Conservation (phyloP, 2,888 invertebrate species). For the Chaitophorus viminalis region DNA sequence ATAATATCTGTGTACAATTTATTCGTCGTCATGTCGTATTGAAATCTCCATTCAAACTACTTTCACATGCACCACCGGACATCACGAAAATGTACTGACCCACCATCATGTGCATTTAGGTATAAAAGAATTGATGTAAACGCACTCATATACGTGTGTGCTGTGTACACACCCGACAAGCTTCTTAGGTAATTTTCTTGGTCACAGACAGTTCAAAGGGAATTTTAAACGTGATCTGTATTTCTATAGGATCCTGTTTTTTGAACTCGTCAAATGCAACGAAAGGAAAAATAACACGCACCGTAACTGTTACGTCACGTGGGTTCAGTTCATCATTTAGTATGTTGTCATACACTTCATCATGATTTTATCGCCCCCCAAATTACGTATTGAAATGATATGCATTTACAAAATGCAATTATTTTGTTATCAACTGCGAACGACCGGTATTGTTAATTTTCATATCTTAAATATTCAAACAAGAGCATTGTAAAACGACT, state of each 20-base stretch:
- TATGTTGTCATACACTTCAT: neutral
- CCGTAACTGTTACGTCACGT: too few species aligned
- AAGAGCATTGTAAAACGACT: neutral
- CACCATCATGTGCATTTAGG: neutral
- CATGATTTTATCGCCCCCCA: neutral
- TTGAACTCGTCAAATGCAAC: neutral
- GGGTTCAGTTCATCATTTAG: too few species aligned
- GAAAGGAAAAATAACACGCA: neutral
- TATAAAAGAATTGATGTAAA: neutral
- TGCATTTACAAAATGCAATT: neutral
- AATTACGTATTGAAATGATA: neutral
- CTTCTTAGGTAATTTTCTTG: conserved; percentile 1
- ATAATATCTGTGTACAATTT: neutral
- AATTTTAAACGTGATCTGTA: conserved; percentile 29
- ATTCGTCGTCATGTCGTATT: neutral
- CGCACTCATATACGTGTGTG: neutral
- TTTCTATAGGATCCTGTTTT: conserved; percentile 1
- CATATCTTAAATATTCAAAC: neutral
- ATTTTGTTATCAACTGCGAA: neutral
- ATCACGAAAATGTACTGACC: neutral
- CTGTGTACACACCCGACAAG: too few species aligned
- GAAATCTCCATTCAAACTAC: neutral
- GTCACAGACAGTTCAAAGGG: conserved; percentile 18
- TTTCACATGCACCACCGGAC: neutral
- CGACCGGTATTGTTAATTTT: too few species aligned